Evolutionary conservation across 2,797 vertebrate genomes (phyloP).

Genomic region (Sphenopsis melanotis): DNA sequence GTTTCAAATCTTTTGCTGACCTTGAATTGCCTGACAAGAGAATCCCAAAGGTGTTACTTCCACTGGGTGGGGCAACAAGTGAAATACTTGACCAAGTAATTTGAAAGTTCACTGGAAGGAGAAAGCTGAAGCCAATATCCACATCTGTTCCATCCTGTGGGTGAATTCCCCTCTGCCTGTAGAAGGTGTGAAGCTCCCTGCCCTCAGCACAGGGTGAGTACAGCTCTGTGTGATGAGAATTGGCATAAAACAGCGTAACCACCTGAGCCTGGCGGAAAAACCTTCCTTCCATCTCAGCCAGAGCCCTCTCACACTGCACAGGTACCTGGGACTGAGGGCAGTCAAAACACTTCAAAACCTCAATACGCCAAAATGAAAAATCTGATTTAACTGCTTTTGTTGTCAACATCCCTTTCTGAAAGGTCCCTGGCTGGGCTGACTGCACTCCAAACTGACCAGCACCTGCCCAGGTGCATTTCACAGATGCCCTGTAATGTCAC

Average conservation of each 20-base stretch:
- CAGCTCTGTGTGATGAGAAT: accelerated
- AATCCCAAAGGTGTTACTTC: background rate
- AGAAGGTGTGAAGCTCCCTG: background rate
- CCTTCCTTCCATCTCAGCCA: background rate
- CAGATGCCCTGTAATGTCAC: accelerated
- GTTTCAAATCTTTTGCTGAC: background rate
- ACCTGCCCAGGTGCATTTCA: background rate
- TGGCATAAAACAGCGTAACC: background rate
- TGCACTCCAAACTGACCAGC: background rate
- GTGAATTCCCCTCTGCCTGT: background rate
- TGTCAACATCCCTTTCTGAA: background rate
- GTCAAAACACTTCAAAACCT: background rate
- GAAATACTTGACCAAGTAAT: background rate
- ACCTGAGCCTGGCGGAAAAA: background rate
- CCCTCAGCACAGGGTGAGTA: background rate
- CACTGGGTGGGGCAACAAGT: background rate
- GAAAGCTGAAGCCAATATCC: background rate
- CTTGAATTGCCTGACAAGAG: background rate
- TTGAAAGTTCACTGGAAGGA: background rate
- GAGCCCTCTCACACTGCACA: background rate
- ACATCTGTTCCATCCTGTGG: accelerated
- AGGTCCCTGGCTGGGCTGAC: background rate
- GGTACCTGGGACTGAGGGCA: background rate
- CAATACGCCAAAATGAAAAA: background rate
- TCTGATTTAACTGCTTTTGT: background rate